phyloP scores from a whole-genome alignment of 2,888 invertebrate species.

The Lasioglossum marginatum region DNA sequence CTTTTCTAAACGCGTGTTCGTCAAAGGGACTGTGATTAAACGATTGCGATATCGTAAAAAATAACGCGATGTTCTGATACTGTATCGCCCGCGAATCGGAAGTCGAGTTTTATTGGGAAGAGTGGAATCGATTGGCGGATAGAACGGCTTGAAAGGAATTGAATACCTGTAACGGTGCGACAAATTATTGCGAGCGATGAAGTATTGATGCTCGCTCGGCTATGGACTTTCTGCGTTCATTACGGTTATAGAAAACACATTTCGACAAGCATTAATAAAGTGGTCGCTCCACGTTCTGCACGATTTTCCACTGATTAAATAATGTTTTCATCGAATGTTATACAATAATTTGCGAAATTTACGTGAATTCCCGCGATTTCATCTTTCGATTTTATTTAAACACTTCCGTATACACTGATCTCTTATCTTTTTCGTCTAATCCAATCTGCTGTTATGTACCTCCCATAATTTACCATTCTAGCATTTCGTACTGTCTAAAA shows the following conservation, averaged over 20 bases:
- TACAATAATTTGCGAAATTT: not conserved
- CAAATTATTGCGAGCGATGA: not conserved
- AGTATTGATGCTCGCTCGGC: not conserved
- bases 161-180: slow-evolving; percentile 1
- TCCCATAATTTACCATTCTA: not conserved
- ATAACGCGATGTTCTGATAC: not conserved
- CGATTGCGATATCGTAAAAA: not conserved
- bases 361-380: not conserved
- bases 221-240: not conserved
- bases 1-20: slow-evolving; percentile 19
- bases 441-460: not conserved
- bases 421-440: not conserved
- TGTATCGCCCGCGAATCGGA: not conserved
- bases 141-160: not conserved
- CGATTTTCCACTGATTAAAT: not conserved
- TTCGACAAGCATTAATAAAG: not conserved
- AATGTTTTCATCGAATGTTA: not conserved
- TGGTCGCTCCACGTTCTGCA: not conserved
- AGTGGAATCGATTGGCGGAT: slow-evolving; percentile 1
- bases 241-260: not conserved
- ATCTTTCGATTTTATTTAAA: not conserved
- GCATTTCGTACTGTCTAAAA: not conserved
- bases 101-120: slow-evolving; percentile 4
- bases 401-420: not conserved
- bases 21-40: slow-evolving; percentile 9